Evolutionary conservation across 2,113 vertebrate genomes (phyloP).

Genomic region (Callospermophilus lateralis): DNA sequence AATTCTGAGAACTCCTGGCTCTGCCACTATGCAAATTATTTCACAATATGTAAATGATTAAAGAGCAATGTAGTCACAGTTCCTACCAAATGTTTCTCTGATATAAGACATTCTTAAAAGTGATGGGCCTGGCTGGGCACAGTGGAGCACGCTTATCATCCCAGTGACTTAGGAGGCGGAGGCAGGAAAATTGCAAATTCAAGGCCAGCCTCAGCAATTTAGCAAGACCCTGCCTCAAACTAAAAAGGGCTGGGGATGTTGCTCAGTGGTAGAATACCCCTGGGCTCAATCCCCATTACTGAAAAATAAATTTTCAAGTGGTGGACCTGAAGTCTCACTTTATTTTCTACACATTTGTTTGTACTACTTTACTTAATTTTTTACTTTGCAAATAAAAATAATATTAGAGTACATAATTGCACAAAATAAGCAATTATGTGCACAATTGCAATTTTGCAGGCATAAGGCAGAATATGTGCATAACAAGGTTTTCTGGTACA

Average conservation of each 20-base stretch:
- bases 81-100: slow-evolving; percentile 50
- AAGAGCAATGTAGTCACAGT: slow-evolving; percentile 6
- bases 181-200: too few species aligned
- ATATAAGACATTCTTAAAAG: background rate
- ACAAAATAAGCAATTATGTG: slow-evolving; percentile 38
- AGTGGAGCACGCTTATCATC: too few species aligned
- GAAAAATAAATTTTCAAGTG: background rate
- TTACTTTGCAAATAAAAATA: slow-evolving; percentile 65
- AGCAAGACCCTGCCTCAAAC: too few species aligned
- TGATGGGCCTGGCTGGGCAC: background rate
- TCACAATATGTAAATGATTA: slow-evolving; percentile 64
- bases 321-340: background rate
- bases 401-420: background rate
- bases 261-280: too few species aligned
- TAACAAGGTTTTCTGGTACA: background rate
- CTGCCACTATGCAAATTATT: slow-evolving; percentile 58
- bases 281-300: too few species aligned
- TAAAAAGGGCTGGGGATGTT: too few species aligned
- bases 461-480: background rate
- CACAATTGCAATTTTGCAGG: background rate
- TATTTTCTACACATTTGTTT: slow-evolving; percentile 13
- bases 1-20: slow-evolving; percentile 59
- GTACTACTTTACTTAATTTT: slow-evolving; percentile 33
- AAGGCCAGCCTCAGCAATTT: too few species aligned
- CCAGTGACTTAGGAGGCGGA: too few species aligned